A percentile compares a stretch with the other conserved stretches of the same genome.
These are phyloP conservation scores for Nannobrachium achirus DNA, from an alignment of 2,113 vertebrate species.

Conservation along the genomic window DNA sequence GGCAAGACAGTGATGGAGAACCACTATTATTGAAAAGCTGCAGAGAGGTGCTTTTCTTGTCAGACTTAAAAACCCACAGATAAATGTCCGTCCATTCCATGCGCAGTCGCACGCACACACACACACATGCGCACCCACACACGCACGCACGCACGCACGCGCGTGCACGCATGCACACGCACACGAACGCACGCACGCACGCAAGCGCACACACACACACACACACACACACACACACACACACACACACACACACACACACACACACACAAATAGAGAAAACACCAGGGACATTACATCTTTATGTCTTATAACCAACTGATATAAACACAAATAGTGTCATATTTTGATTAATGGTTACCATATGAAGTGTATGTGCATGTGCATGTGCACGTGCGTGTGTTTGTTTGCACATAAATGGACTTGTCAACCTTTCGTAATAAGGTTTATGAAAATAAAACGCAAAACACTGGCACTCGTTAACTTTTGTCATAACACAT, in stretches of 20 bases:
- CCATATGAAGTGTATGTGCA: constrained; percentile 20
- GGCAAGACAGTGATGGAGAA: constrained; percentile 37
- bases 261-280: constrained; percentile 21
- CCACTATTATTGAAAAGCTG: constrained; percentile 27
- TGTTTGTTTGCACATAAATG: constrained; percentile 1
- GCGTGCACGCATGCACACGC: constrained; percentile 24
- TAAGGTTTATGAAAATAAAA: constrained; percentile 58
- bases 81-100: not conserved
- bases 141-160: not conserved
- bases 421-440: constrained; percentile 51
- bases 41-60: constrained; percentile 38
- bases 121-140: constrained; percentile 15
- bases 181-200: constrained; percentile 22
- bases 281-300: constrained; percentile 44
- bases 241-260: constrained; percentile 21
- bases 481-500: constrained; percentile 63
- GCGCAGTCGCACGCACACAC: constrained; percentile 11
- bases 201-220: constrained; percentile 5
- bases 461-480: constrained; percentile 48
- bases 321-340: constrained; percentile 26
- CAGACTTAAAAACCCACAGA: constrained; percentile 34
- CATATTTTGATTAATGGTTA: constrained; percentile 34
- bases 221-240: constrained; percentile 8
- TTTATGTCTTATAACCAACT: constrained; percentile 44
- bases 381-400: constrained; percentile 9